Conservation (phyloP, 2,888 invertebrate genomes). For the Teleiodes luculella region DNA sequence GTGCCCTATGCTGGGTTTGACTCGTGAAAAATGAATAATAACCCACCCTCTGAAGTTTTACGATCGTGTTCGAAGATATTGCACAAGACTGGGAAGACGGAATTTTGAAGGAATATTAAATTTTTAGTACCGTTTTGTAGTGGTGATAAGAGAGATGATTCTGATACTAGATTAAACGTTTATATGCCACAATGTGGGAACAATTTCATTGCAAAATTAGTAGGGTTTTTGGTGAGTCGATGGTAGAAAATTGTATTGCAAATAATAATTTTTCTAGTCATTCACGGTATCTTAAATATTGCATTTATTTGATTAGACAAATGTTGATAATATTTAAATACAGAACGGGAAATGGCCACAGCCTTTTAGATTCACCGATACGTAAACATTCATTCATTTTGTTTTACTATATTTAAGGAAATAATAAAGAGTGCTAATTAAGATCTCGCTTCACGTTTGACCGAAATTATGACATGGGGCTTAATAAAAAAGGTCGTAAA, state of each 20-base stretch:
- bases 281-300: too few relatives aligned
- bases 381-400: too few relatives aligned
- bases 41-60: slow-evolving; percentile 53
- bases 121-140: slow-evolving; percentile 29
- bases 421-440: slow-evolving; percentile 12
- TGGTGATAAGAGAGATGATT: slow-evolving; percentile 7
- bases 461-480: slow-evolving; percentile 20
- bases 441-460: background rate
- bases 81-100: slow-evolving; percentile 42
- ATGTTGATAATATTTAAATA: too few relatives aligned
- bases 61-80: slow-evolving; percentile 60
- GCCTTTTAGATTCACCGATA: too few relatives aligned
- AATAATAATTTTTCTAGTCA: too few relatives aligned
- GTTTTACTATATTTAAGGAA: slow-evolving; percentile 6
- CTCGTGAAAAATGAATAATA: slow-evolving; percentile 73
- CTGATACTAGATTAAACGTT: background rate
- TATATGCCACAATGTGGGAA: too few relatives aligned
- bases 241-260: too few relatives aligned
- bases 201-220: too few relatives aligned
- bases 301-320: too few relatives aligned
- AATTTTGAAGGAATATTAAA: slow-evolving; percentile 40
- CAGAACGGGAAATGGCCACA: too few relatives aligned
- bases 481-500: slow-evolving; percentile 3
- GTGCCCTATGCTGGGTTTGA: slow-evolving; percentile 57
- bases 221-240: too few relatives aligned